Percentiles rank a stretch among this genome's conserved stretches.
phyloP scores from a whole-genome alignment of 2,888 invertebrate genomes.

The Synanthedon andrenaeformis region DNA sequence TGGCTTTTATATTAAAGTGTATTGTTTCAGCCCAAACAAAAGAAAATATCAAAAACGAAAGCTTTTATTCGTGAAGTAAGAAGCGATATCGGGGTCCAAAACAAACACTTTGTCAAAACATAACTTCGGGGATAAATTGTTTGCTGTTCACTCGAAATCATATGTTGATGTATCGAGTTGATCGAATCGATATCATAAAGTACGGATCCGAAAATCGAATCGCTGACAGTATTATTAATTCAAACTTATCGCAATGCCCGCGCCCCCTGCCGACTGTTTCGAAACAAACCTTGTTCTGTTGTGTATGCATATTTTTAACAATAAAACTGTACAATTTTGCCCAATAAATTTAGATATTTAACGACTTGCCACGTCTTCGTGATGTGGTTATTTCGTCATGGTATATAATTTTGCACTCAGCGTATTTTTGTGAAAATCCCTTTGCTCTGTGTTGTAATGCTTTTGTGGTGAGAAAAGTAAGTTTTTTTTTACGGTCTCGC shows the following conservation, averaged over 20 bases:
- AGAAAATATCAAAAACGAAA: conserved; percentile 3
- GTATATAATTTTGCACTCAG: conserved; percentile 10
- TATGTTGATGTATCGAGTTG: conserved; percentile 21
- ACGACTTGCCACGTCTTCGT: conserved; percentile 37
- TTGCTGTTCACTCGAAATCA: conserved; percentile 31
- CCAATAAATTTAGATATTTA: conserved; percentile 40
- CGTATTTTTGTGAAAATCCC: conserved; percentile 5
- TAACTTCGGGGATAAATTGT: conserved; percentile 30
- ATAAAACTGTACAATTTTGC: conserved; percentile 43
- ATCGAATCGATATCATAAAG: conserved; percentile 49
- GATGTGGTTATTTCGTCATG: conserved; percentile 28
- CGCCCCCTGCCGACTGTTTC: conserved; percentile 39
- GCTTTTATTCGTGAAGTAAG: conserved; percentile 13
- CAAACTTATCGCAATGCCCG: conserved; percentile 22
- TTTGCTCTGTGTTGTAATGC: conserved; percentile 2
- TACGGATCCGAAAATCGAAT: conserved; percentile 41
- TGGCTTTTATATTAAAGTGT: background rate
- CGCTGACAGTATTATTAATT: conserved; percentile 63
- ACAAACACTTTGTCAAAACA: conserved; percentile 27
- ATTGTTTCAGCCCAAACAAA: conserved; percentile 6
- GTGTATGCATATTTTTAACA: conserved; percentile 24
- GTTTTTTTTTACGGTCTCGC: too few relatives aligned
- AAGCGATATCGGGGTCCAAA: conserved; percentile 20
- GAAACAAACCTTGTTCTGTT: conserved; percentile 30
- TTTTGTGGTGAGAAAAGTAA: background rate